Evolutionary conservation across 2,888 invertebrate species (phyloP), one percentile per base, ranked within the genome.

Genomic region (Sinopyrophorus schimmeli): DNA sequence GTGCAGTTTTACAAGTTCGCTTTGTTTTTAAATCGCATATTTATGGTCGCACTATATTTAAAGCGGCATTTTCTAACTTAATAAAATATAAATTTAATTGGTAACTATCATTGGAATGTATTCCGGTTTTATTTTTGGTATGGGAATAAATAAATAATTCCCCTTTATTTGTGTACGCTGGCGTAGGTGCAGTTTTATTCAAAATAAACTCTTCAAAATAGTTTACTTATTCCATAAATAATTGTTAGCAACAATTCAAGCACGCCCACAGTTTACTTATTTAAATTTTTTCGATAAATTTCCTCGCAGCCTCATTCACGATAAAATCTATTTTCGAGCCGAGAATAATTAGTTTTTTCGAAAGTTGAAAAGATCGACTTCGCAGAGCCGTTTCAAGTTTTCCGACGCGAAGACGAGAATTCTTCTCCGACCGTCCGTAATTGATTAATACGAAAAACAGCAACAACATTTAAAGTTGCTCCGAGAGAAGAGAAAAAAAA

Each of bases 371-470:
- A n/a, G n/a, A n/a, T n/a, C n/a, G 35, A 35, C 18, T 35, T 35
- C 24, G 20, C 20, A 15, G 24, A 35, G 23, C 28, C 10, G 28
- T 37, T 37, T 44, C 23, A 44, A 35, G 44, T 47, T 47, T 20
- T 24, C 39, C 47, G 47, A 27, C 47, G 21, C 35, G 24, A 14
- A 34, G 35, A 21, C 18, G 17, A 14, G 35, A 30, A 48, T 37
- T 28, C 40, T 30, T 18, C 34, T 23, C 12, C 18, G 21, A 28
- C 32, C 41, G 35, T 34, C 31, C 20, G 27, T 27, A 37, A 43
- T 49, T 49, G 39, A 50, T 50, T 50, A 44, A 43, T 35, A 30
- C 27, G 32, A 28, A n/a, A n/a, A n/a, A n/a, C n/a, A n/a, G n/a
- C n/a, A n/a, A 16, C 32, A 39, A 44, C 38, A 17, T 42, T 37